phyloP scores from a whole-genome alignment of 2,797 vertebrate species.

The Scolopax rusticola region DNA sequence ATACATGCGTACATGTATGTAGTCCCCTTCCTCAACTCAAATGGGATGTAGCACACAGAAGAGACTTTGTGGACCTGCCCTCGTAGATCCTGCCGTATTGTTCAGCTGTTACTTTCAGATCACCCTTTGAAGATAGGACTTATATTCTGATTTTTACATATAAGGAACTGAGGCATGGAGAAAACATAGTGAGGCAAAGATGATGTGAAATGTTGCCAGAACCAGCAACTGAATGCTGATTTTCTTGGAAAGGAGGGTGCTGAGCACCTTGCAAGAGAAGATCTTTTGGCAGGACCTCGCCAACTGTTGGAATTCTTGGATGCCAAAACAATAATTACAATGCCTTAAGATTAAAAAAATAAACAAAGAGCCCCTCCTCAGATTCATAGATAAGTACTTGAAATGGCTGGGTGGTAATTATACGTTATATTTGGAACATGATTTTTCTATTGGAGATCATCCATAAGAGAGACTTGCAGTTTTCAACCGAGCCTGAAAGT shows the following conservation, averaged over 20 bases:
- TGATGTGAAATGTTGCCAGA: conserved; percentile 9
- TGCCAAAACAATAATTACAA: conserved; percentile 69
- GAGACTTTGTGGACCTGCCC: not conserved
- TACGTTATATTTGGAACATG: conserved; percentile 58
- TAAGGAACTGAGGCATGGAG: not conserved
- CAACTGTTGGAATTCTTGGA: conserved; percentile 47
- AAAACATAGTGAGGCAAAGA: not conserved
- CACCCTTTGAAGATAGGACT: not conserved
- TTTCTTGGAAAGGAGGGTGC: conserved; percentile 61
- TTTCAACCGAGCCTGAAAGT: not conserved
- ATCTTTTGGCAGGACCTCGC: conserved; percentile 12
- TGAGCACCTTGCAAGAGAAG: conserved; percentile 52
- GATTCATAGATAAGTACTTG: conserved; percentile 61
- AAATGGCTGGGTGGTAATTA: conserved; percentile 61
- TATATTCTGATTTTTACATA: conserved; percentile 13
- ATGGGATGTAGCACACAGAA: not conserved
- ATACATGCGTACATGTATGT: too few species aligned
- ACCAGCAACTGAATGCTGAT: conserved; percentile 1
- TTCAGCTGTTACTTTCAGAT: not conserved
- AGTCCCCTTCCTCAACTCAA: not conserved
- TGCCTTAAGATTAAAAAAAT: conserved; percentile 63
- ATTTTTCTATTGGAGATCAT: conserved; percentile 42
- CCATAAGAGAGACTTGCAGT: conserved; percentile 31
- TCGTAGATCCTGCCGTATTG: not conserved
- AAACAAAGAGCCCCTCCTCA: conserved; percentile 71